Conservation (phyloP, 2,797 vertebrate species). For the Mormyrops attenuatus region DNA sequence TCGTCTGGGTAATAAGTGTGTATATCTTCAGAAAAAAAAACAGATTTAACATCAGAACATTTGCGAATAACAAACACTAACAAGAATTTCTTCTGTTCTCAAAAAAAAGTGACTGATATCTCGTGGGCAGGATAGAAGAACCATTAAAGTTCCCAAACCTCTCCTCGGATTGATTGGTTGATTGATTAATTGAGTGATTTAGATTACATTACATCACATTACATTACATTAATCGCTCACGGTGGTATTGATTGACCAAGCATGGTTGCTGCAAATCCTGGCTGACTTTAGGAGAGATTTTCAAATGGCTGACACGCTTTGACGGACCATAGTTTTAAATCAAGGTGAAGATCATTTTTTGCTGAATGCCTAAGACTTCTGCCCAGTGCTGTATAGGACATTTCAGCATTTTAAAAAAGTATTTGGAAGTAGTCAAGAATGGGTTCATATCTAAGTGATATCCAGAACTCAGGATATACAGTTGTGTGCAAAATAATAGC, state of each 20-base stretch:
- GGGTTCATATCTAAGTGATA: not conserved
- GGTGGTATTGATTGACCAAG: not conserved
- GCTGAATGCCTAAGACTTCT: not conserved
- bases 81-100: not conserved
- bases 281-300: not conserved
- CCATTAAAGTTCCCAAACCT: not conserved
- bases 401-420: not conserved
- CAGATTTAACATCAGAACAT: not conserved
- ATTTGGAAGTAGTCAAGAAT: not conserved
- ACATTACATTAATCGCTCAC: not conserved
- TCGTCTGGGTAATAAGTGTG: not conserved
- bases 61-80: not conserved
- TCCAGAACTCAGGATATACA: not conserved
- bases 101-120: not conserved
- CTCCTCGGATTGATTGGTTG: not conserved
- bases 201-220: not conserved
- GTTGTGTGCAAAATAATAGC: too few species aligned
- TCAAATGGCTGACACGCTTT: not conserved
- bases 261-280: not conserved
- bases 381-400: not conserved
- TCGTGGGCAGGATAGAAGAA: not conserved
- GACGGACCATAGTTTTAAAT: not conserved
- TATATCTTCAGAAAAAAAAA: not conserved
- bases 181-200: not conserved
- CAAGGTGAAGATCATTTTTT: not conserved